Evolutionary conservation across 2,888 invertebrate genomes (phyloP), one percentile per base, ranked within the genome.

Genomic region (Thera britannica): DNA sequence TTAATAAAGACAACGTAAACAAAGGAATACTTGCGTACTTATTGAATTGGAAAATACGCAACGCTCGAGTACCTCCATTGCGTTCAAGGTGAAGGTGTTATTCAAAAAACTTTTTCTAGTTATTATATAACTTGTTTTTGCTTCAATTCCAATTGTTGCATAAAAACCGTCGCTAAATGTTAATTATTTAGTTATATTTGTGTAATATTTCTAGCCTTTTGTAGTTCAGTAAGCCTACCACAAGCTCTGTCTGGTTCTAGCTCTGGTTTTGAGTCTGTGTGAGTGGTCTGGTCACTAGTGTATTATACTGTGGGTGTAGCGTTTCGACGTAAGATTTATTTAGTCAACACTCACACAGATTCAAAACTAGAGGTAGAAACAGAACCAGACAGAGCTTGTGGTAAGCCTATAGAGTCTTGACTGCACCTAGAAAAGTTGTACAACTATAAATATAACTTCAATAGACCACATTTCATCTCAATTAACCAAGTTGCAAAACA

Each of bases 61-160:
- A 57, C 60, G 69, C 38, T 70, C 34, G 62, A 66, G 63, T 63
- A 65, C 12, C 41, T 34, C 9, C 59, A 49, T 55, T 56, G 59
- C 56, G 51, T 55, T 57, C 69, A 70, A 70, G 69, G 69, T 70
- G 66, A 66, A 70, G 65, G 69, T 60, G 41, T 41, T 60, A 11
- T 35, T 36, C 51, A 66, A 65, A 68, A 68, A 66, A 66, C 59
- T 66, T 8, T 66, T 66, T 66, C 60, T 60, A 56, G 23, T 65
- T 63, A 62, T 63, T 69, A 60, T 66, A 65, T 69, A 69, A 65
- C 55, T 38, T 23, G 23, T 62, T 69, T 65, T 62, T 68, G 34
- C 36, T 49, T 52, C 60, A 64, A 62, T 55, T 60, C 11, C 58
- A 35, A 57, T 44, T 11, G 61, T 68, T 68, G 58, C 68, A 65